phyloP scores from a whole-genome alignment of 2,888 invertebrate species.

The Crocallis elinguaria region DNA sequence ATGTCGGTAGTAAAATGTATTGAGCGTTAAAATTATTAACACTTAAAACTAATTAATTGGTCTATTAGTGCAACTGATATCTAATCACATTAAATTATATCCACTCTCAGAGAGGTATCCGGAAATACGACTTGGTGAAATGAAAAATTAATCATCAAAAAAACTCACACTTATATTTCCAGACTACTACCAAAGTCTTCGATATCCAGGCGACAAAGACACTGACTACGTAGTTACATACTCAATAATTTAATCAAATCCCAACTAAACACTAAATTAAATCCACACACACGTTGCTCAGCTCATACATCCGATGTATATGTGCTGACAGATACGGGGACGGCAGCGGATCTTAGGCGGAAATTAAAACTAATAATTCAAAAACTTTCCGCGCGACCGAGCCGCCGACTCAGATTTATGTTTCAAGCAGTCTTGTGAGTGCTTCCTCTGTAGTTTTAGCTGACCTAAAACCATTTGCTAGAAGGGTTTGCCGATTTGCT shows the following conservation, averaged over 20 bases:
- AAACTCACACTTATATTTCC: too few relatives aligned
- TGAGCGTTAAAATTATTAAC: too few relatives aligned
- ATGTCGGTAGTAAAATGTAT: not conserved
- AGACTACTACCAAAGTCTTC: too few relatives aligned
- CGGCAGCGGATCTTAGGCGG: conserved; percentile 82
- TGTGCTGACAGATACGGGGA: conserved; percentile 80
- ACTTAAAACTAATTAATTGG: not conserved
- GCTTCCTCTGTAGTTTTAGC: conserved; percentile 66
- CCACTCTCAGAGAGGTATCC: not conserved
- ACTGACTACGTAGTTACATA: too few relatives aligned
- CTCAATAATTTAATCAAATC: conserved; percentile 11
- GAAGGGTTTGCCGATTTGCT: conserved; percentile 49
- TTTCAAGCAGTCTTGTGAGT: conserved; percentile 76
- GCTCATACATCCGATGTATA: conserved; percentile 57
- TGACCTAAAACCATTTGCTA: conserved; percentile 49
- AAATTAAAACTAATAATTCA: conserved; percentile 86
- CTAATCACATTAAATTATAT: conserved; percentile 1
- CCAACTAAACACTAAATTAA: conserved; percentile 4
- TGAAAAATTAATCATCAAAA: not conserved
- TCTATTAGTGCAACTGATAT: not conserved
- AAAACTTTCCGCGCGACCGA: conserved; percentile 84
- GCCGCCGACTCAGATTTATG: conserved; percentile 81
- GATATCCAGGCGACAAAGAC: too few relatives aligned
- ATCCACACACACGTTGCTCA: conserved; percentile 41
- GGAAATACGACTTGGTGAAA: conserved; percentile 20